Conservation (phyloP, 2,113 vertebrate species). For the Xenotilapia flavipinnis region DNA sequence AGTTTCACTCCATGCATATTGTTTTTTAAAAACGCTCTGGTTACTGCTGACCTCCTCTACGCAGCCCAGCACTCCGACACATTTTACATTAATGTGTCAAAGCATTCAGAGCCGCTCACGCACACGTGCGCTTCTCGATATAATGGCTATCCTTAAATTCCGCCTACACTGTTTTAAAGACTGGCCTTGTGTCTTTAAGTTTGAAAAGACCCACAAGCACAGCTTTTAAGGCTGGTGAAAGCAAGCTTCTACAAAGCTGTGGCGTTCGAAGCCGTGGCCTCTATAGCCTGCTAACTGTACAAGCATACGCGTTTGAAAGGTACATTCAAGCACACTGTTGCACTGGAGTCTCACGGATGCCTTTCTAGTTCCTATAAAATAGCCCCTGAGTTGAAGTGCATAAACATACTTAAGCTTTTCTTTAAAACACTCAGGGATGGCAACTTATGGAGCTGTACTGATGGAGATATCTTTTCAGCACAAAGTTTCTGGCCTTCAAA, state of each 20-base stretch:
- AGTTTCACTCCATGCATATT: background rate
- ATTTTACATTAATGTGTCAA: background rate
- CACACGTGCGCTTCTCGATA: background rate
- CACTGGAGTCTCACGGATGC: slow-evolving; percentile 3
- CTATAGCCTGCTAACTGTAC: slow-evolving; percentile 19
- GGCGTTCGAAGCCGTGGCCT: background rate
- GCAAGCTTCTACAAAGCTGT: slow-evolving; percentile 6
- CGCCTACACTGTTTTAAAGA: slow-evolving; percentile 15
- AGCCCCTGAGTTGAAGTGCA: background rate
- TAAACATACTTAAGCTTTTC: background rate
- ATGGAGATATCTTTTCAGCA: background rate
- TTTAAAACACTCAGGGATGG: background rate
- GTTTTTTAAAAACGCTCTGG: background rate
- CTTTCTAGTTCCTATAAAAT: slow-evolving; percentile 20
- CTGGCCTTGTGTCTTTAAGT: slow-evolving; percentile 30
- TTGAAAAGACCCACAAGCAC: slow-evolving; percentile 26
- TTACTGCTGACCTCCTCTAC: background rate
- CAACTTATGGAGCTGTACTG: background rate
- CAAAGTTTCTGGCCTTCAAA: background rate
- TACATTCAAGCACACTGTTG: slow-evolving; percentile 14
- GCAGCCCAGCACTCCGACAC: background rate
- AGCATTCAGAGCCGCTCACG: background rate
- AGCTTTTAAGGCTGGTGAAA: slow-evolving; percentile 42
- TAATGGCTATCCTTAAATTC: slow-evolving; percentile 30
- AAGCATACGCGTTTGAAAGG: slow-evolving; percentile 2